Evolutionary conservation across 2,888 invertebrate species (phyloP).

Genomic region (Laspeyria flexula): DNA sequence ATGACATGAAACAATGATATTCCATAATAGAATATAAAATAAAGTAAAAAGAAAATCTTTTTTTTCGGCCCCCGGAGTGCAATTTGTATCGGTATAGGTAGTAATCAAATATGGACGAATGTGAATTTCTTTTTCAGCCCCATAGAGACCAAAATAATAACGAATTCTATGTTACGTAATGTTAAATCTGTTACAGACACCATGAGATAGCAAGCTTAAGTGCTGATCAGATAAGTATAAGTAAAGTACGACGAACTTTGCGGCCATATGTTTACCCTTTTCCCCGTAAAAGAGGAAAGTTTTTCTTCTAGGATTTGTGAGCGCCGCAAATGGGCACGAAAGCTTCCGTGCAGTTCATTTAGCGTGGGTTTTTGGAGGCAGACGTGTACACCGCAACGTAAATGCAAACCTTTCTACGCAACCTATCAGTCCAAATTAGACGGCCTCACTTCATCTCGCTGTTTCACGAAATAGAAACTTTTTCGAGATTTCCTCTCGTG

Average conservation of each 20-base stretch:
- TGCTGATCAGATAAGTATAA: conserved; percentile 19
- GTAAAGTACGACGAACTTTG: conserved; percentile 33
- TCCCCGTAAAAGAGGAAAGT: conserved; percentile 18
- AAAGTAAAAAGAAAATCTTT: no score
- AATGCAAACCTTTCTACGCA: conserved; percentile 37
- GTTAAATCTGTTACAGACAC: background rate
- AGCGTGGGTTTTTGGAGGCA: conserved; percentile 35
- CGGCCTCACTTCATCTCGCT: conserved; percentile 25
- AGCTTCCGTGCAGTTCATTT: conserved; percentile 65
- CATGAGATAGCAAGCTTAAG: background rate
- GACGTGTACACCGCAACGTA: conserved; percentile 24
- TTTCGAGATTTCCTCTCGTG: background rate
- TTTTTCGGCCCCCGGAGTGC: no score
- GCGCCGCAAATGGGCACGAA: conserved; percentile 60
- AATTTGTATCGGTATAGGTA: no score
- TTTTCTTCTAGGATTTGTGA: conserved; percentile 62
- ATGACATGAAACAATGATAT: no score
- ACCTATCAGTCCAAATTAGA: conserved; percentile 38
- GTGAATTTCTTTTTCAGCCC: no score
- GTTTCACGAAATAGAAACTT: conserved; percentile 12
- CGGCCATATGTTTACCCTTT: conserved; percentile 16
- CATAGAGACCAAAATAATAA: no score
- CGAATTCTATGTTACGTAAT: no score
- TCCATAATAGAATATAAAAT: no score
- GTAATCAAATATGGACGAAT: no score